These are phyloP conservation scores for Aporophyla lueneburgensis DNA, from an alignment of 2,888 invertebrate species.

Conservation along the genomic window DNA sequence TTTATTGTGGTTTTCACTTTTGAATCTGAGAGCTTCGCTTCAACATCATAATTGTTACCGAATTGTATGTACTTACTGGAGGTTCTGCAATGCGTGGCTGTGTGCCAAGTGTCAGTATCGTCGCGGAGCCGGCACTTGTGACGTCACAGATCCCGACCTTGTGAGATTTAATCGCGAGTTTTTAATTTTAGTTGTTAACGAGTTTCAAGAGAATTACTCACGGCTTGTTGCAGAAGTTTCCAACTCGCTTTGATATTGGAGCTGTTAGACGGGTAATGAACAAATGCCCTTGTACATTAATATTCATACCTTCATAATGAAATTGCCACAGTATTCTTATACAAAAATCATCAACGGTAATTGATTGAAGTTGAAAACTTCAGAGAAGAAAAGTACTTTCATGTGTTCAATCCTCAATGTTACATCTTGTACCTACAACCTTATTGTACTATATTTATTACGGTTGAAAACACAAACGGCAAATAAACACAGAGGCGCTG, in stretches of 20 bases:
- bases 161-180: constrained; percentile 70
- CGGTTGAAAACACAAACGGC: not conserved
- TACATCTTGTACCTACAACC: not conserved
- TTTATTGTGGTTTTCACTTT: not conserved
- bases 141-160: constrained; percentile 56
- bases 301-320: constrained; percentile 37
- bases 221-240: constrained; percentile 35
- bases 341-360: constrained; percentile 2
- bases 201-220: constrained; percentile 62
- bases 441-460: constrained; percentile 1
- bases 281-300: constrained; percentile 32
- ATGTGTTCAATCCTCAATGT: not conserved
- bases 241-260: constrained; percentile 48
- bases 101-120: constrained; percentile 16
- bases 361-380: not conserved
- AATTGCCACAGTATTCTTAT: not conserved
- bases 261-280: constrained; percentile 25
- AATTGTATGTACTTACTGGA: not conserved
- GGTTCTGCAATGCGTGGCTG: not conserved
- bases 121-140: constrained; percentile 33
- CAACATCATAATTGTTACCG: not conserved
- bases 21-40: not conserved
- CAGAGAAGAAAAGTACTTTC: not conserved
- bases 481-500: not conserved
- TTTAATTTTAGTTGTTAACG: constrained; percentile 70